These are phyloP conservation scores for Achatina immaculata DNA, from an alignment of 1,140 invertebrate genomes.

Conservation along the genomic window DNA sequence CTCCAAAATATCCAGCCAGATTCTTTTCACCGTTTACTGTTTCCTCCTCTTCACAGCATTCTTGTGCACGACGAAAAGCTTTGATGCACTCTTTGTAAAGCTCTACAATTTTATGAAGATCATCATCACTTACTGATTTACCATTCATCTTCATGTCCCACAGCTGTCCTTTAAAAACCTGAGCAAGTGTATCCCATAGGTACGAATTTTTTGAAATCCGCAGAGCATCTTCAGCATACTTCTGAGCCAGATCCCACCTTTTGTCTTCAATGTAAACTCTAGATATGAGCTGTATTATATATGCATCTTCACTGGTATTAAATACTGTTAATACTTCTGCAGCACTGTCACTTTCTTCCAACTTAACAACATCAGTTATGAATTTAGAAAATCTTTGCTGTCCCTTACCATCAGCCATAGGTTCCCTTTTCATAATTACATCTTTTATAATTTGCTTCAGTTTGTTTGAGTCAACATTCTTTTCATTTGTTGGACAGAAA, in stretches of 20 bases:
- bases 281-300: slow-evolving; percentile 49
- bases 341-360: slow-evolving; percentile 44
- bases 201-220: slow-evolving; percentile 47
- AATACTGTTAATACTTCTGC: slow-evolving; percentile 42
- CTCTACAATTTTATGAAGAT: neutral
- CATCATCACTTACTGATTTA: neutral
- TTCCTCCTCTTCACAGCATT: slow-evolving; percentile 14
- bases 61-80: slow-evolving; percentile 4
- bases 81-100: slow-evolving; percentile 11
- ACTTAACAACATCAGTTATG: slow-evolving; percentile 40
- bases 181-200: slow-evolving; percentile 53
- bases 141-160: slow-evolving; percentile 15
- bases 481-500: slow-evolving; percentile 35
- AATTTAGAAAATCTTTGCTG: slow-evolving; percentile 48
- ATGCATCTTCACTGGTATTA: slow-evolving; percentile 45
- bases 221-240: slow-evolving; percentile 43
- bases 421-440: slow-evolving; percentile 42
- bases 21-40: slow-evolving; percentile 15
- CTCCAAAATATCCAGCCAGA: slow-evolving; percentile 45
- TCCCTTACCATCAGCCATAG: slow-evolving; percentile 27
- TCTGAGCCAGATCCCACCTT: slow-evolving; percentile 47
- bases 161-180: slow-evolving; percentile 46
- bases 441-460: slow-evolving; percentile 48
- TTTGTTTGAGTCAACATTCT: slow-evolving; percentile 26
- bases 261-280: slow-evolving; percentile 49